Evolutionary conservation across 1,140 invertebrate genomes (phyloP), one percentile per base, ranked within the genome.

Genomic region (Hypothenemus hampei): DNA sequence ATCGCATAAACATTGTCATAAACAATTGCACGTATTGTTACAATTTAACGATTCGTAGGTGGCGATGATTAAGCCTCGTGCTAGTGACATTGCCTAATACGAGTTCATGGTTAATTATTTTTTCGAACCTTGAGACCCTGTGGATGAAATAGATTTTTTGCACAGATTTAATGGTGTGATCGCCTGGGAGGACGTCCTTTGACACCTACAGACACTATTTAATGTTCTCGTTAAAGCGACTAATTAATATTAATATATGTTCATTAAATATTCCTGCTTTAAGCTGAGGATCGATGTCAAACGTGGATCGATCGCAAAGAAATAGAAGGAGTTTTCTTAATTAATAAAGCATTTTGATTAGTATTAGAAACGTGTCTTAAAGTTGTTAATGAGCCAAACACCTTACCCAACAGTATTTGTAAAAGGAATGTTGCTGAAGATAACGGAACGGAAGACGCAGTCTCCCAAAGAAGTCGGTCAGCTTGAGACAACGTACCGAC

Each of bases 381-480:
- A 21, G 19, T 11, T 40, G 13, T 19, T n/a, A n/a, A n/a, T n/a
- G 26, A 21, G n/a, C 5, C 13, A 29, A 45, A 29, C 8, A 29
- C 22, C 43, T 29, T 45, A 10, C n/a, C 10, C 21, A 45, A 45
- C 43, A 45, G n/a, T 15, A 39, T 45, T 45, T 45, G 45, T 31
- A 35, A 31, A 33, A 35, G 45, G 45, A 47, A 47, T 47, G 45
- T 31, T 47, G 45, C 15, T 31, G 29, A 19, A 47, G 45, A 47
- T 47, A 47, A 47, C 45, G 45, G 45, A 33, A 47, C n/a, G 45
- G 35, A 35, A 31, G 26, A 47, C 26, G 15, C 45, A 47, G 45
- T 31, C 26, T 47, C 45, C 45, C 45, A 31, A 47, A 21, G 45
- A 47, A 47, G 45, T 47, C 45, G 45, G 45, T 47, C 45, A 47